These are phyloP conservation scores for Pararge aegeria DNA, from an alignment of 1,140 invertebrate genomes.

Conservation along the genomic window DNA sequence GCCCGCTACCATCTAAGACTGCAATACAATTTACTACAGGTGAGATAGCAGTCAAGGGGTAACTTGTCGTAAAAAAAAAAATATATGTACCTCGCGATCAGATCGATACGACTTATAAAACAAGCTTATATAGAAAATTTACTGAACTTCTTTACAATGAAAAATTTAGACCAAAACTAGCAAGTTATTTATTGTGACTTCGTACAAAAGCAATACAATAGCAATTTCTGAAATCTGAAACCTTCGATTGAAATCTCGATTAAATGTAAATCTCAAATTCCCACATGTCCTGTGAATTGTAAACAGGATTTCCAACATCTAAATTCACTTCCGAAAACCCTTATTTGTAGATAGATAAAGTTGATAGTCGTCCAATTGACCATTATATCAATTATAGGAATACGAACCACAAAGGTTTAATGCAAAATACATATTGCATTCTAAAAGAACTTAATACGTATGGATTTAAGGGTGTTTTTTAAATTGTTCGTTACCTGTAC, in stretches of 20 bases:
- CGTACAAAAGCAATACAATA: constrained; percentile 4
- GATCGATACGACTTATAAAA: no score
- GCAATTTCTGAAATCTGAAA: constrained; percentile 21
- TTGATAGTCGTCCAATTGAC: background rate
- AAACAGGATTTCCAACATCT: constrained; percentile 10
- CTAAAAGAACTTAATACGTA: background rate
- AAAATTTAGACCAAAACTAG: background rate
- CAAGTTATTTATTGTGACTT: constrained; percentile 2
- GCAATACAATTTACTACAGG: no score
- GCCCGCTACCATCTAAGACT: no score
- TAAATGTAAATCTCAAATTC: constrained; percentile 30
- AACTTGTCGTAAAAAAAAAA: no score
- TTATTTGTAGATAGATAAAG: background rate
- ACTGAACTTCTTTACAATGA: background rate
- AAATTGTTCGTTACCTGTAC: background rate
- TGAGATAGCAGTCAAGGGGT: no score
- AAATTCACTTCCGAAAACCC: background rate
- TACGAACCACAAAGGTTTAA: constrained; percentile 14
- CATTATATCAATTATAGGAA: background rate
- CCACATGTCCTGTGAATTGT: constrained; percentile 27
- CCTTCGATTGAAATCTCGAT: constrained; percentile 19
- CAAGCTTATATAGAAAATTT: no score
- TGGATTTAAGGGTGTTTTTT: background rate
- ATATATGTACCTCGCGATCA: no score
- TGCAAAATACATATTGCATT: constrained; percentile 6